Base-by-base conservation (phyloP, 2,113 vertebrate genomes). In the Ciconia stormi region DNA sequence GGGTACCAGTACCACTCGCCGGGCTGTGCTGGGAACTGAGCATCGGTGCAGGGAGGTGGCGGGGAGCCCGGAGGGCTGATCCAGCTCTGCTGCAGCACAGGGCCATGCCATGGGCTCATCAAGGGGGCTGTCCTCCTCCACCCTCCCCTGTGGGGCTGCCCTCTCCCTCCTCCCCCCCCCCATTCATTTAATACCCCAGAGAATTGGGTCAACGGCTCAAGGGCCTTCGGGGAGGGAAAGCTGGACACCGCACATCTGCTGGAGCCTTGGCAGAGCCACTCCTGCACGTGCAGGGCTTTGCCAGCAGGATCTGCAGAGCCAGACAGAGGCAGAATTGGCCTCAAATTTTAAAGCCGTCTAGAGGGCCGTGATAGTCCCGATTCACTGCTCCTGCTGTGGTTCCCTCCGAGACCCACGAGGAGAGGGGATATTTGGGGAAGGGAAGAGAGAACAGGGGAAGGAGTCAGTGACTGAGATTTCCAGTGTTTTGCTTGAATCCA, bases 131-230 rank as follows among this genome's bases (percentile, higher is more conserved):
- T 67, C 30, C 10, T 92, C 40, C 25, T 79, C 26, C 30, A 27
- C 22, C 15, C n/a, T 78, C 9, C 18, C n/a, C 16, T 44, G 4
- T 79, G 49, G 72, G 40, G 25, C 81, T 87, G 70, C 20, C 13
- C 42, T 84, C 38, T 82, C 22, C 29, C 73, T 46, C n/a, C 38
- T 40, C 21, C 17, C 3, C 7, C 8, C 38, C 19, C 7, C 5
- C 3, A 52, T 49, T 44, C 32, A 21, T 79, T 89, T 83, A 85
- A 63, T 84, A 58, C 65, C 49, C 36, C 7, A 1, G 82, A 76
- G 78, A 96, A 91, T 7, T 90, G 90, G 84, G 92, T 96, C 95
- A 96, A 76, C 8, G 2, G 87, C 74, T 40, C 20, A 7, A 87
- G 52, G 82, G 95, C 82, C 95, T 90, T 80, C 3, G 1, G 84